Percentiles rank a stretch among this genome's conserved stretches.
Conservation (phyloP, 2,113 vertebrate species). For the Spermophilus dauricus region DNA sequence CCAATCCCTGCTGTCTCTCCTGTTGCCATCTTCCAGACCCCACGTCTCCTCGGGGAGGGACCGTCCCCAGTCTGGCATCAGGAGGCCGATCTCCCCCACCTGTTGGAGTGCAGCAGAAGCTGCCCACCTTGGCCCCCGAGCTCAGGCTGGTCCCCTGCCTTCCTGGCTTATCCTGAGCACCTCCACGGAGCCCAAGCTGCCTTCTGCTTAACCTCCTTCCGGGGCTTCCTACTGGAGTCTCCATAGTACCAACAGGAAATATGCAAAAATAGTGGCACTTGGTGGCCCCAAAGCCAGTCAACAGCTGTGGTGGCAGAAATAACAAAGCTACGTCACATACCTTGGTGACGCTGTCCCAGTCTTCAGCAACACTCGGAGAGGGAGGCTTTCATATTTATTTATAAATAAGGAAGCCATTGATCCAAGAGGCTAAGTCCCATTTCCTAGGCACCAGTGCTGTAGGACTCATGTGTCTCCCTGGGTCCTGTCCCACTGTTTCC, state of each 20-base stretch:
- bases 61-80: accelerated
- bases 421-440: neutral
- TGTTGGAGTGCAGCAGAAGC: accelerated
- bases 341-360: neutral
- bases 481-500: neutral
- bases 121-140: too few relatives aligned
- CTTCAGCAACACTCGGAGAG: too few relatives aligned
- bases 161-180: too few relatives aligned
- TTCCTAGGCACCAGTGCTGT: neutral
- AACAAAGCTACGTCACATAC: too few relatives aligned
- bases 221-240: neutral
- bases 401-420: neutral
- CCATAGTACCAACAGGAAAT: neutral
- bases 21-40: accelerated
- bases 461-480: neutral
- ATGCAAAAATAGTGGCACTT: too few relatives aligned
- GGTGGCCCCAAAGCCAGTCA: accelerated
- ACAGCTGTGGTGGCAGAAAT: neutral
- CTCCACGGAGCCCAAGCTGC: too few relatives aligned
- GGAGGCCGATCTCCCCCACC: neutral
- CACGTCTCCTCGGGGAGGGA: neutral
- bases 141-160: too few relatives aligned
- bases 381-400: neutral
- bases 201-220: neutral
- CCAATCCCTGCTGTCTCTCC: neutral